These are phyloP conservation scores for Bombus superbus DNA, from an alignment of 1,140 invertebrate species.

Conservation along the genomic window DNA sequence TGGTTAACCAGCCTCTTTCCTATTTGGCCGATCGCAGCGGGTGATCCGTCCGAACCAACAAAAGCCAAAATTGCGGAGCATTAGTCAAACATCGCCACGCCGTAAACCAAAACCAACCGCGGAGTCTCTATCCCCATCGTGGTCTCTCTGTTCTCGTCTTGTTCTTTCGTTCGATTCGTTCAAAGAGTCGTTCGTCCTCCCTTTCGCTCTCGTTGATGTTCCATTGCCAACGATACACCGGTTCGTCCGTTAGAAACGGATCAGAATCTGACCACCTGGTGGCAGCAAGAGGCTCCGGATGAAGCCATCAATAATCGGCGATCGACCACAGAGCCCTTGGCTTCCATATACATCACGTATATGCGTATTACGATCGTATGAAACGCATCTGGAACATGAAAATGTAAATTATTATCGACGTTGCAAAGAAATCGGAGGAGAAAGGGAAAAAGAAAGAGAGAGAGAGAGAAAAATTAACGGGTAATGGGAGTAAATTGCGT, in stretches of 20 bases:
- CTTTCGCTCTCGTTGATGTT: neutral
- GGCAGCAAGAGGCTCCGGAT: constrained; percentile 67
- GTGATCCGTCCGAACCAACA: constrained; percentile 53
- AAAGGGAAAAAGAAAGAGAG: neutral
- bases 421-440: neutral
- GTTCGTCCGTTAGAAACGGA: constrained; percentile 41
- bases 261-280: constrained; percentile 72
- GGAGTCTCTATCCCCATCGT: constrained; percentile 5
- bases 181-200: constrained; percentile 28
- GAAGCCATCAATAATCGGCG: constrained; percentile 76
- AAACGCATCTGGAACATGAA: constrained; percentile 68
- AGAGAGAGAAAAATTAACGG: neutral
- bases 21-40: constrained; percentile 57
- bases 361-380: constrained; percentile 34
- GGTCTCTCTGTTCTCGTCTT: neutral
- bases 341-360: neutral
- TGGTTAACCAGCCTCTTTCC: constrained; percentile 60
- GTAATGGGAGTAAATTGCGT: neutral
- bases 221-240: constrained; percentile 40
- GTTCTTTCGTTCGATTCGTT: neutral
- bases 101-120: constrained; percentile 64
- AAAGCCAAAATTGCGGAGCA: constrained; percentile 70
- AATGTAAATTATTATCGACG: constrained; percentile 40
- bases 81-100: constrained; percentile 75
- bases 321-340: constrained; percentile 60